Conservation (phyloP, 2,113 vertebrate genomes). For the Siniperca knerii region DNA sequence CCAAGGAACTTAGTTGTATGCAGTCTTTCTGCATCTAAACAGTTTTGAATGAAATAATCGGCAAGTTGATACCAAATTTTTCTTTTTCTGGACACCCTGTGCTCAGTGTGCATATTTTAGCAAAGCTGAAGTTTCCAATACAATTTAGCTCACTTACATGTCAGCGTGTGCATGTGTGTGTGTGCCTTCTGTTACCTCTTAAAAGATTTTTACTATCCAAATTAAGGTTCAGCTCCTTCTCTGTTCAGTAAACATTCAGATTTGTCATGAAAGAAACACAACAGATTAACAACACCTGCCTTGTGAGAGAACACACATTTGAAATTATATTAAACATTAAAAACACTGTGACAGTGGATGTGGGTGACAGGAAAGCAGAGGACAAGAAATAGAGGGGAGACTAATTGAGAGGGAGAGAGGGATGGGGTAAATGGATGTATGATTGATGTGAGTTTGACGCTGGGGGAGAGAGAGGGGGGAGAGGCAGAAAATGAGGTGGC, state of each 20-base stretch:
- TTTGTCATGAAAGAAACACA: constrained; percentile 25
- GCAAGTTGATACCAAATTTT: not conserved
- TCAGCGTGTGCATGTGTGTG: not conserved
- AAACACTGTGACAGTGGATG: constrained; percentile 30
- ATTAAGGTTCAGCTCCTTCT: not conserved
- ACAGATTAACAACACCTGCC: constrained; percentile 27
- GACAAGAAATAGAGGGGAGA: constrained; percentile 58
- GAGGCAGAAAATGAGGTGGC: constrained; percentile 55
- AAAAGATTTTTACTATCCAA: not conserved
- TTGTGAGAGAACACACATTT: constrained; percentile 19
- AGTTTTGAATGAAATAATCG: not conserved
- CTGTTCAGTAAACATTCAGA: constrained; percentile 22
- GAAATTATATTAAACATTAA: constrained; percentile 20
- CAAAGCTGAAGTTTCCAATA: not conserved
- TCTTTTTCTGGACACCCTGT: too few relatives aligned
- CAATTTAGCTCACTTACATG: not conserved
- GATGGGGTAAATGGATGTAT: constrained; percentile 67
- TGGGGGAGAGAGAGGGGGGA: constrained; percentile 20
- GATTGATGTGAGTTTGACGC: constrained; percentile 69
- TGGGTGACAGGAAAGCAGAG: constrained; percentile 32
- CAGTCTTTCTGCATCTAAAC: not conserved
- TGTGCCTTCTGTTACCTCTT: not conserved
- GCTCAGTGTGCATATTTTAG: not conserved
- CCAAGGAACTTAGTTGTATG: not conserved
- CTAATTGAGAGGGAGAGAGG: constrained; percentile 68